Evolutionary conservation across 2,797 vertebrate genomes (phyloP), one percentile per base, ranked within the genome.

Genomic region (Balearica regulorum): DNA sequence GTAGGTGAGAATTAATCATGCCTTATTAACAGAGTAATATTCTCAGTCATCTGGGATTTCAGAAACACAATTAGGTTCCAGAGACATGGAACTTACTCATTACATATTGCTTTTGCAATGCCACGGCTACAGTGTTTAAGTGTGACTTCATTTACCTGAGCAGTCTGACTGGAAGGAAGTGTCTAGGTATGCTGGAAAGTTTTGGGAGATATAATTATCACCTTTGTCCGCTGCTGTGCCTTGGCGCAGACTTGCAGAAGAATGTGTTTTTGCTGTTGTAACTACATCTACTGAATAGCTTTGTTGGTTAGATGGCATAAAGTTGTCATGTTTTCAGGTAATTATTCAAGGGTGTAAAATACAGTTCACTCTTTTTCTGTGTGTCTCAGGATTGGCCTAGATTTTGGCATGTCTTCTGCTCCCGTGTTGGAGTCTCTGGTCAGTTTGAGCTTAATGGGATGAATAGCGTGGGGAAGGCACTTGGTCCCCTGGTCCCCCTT

Each of bases 311-410:
- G 16, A 18, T 29, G 39, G 10, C 29, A 28, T 53, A 12, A 82
- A 61, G 16, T 54, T 39, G 54, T 44, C 9, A 13, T 33, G 6
- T 13, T 44, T 48, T 49, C 31, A 37, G 10, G 18, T 75, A 69
- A 29, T 53, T 64, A 33, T 53, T 82, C 31, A 53, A 19, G 61
- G 9, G 11, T 49, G 44, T 44, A 49, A 78, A 55, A 51, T 51
- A 5, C 1, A 31, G 6, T 46, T 89, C 29, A 11, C 2, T 72
- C 17, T 44, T 82, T 51, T 22, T 43, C 15, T 0, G 1, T 4
- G 3, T 89, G 35, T 48, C 31, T 35, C 10, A 66, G 53, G 58
- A 7, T 33, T 64, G 49, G 14, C 44, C 44, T 69, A n/a, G 19
- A 46, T 69, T 28, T 75, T 53, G 9, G 21, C 24, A 9, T 51